Percentiles rank a stretch among this genome's conserved stretches.
Evolutionary conservation across 1,140 invertebrate species (phyloP).

Genomic region (Pachyrhynchus sulphureomaculatus): DNA sequence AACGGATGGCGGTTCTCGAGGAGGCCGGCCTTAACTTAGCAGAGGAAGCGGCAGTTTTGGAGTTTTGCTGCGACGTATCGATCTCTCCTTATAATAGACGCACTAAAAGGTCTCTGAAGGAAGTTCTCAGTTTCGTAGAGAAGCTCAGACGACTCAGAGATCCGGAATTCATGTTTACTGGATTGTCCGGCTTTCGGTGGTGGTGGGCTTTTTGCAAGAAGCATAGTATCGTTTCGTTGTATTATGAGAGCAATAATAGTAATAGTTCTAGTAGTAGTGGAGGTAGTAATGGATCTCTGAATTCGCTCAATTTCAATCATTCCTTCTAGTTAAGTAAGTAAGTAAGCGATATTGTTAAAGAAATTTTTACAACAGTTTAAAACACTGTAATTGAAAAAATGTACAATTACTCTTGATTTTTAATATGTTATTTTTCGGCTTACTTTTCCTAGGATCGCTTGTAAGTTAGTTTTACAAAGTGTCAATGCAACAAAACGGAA

Average conservation of each 20-base stretch:
- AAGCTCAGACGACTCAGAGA: slow-evolving; percentile 61
- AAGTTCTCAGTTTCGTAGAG: slow-evolving; percentile 67
- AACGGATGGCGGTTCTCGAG: slow-evolving; percentile 72
- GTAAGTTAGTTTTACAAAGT: too few species aligned
- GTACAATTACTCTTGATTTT: too few species aligned
- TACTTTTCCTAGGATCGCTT: too few species aligned
- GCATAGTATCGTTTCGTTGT: slow-evolving; percentile 69
- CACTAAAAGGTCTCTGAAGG: slow-evolving; percentile 67
- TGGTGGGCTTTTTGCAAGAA: slow-evolving; percentile 84
- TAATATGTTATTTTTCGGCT: too few species aligned
- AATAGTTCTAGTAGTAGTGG: too few species aligned
- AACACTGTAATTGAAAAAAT: too few species aligned
- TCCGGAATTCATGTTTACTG: slow-evolving; percentile 65
- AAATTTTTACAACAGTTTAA: too few species aligned
- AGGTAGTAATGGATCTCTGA: slow-evolving; percentile 34
- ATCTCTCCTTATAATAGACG: slow-evolving; percentile 71
- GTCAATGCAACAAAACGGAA: too few species aligned
- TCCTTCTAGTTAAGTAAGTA: background rate
- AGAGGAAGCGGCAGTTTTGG: slow-evolving; percentile 68
- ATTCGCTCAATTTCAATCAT: slow-evolving; percentile 9
- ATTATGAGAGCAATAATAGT: slow-evolving; percentile 55
- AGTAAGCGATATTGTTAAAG: too few species aligned
- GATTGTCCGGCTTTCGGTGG: slow-evolving; percentile 71
- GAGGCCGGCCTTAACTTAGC: slow-evolving; percentile 62
- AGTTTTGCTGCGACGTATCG: slow-evolving; percentile 73